Evolutionary conservation across 1,140 invertebrate species (phyloP).

Genomic region (Drosophila eugracilis): DNA sequence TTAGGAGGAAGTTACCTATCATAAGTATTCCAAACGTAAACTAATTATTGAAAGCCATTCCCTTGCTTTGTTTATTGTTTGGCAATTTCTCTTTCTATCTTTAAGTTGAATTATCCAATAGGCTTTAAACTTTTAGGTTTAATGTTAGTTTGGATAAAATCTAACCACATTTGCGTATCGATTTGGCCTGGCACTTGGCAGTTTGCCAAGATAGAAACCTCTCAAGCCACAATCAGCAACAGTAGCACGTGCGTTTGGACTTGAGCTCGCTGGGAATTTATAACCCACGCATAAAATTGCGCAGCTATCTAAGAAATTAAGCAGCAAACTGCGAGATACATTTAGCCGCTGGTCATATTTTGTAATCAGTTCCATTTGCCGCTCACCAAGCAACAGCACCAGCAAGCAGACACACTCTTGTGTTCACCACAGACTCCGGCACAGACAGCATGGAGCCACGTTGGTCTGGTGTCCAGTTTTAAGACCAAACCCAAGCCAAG

Average conservation of each 20-base stretch:
- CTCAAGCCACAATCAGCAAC: slow-evolving; percentile 25
- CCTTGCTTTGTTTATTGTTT: no score
- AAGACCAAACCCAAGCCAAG: slow-evolving; percentile 24
- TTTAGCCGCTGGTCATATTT: slow-evolving; percentile 82
- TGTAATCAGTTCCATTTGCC: slow-evolving; percentile 83
- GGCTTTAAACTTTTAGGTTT: not conserved
- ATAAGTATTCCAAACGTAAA: no score
- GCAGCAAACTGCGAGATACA: slow-evolving; percentile 78
- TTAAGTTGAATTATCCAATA: not conserved
- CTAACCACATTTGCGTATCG: slow-evolving; percentile 10
- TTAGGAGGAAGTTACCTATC: no score
- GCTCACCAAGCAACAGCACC: slow-evolving; percentile 42
- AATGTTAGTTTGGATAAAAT: not conserved
- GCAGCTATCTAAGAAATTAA: slow-evolving; percentile 78
- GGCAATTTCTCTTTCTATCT: no score
- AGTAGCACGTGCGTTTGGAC: slow-evolving; percentile 69
- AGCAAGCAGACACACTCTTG: slow-evolving; percentile 32
- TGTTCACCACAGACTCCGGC: slow-evolving; percentile 40
- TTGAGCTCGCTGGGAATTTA: slow-evolving; percentile 54
- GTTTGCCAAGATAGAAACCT: slow-evolving; percentile 26
- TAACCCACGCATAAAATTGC: slow-evolving; percentile 67
- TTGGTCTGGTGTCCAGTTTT: slow-evolving; percentile 47
- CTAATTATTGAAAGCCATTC: no score
- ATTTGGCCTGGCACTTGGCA: slow-evolving; percentile 18
- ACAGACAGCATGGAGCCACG: slow-evolving; percentile 59